Percentiles rank a stretch among this genome's conserved stretches.
Evolutionary conservation across 2,113 vertebrate species (phyloP).

Genomic region (Cyanoliseus patagonus): DNA sequence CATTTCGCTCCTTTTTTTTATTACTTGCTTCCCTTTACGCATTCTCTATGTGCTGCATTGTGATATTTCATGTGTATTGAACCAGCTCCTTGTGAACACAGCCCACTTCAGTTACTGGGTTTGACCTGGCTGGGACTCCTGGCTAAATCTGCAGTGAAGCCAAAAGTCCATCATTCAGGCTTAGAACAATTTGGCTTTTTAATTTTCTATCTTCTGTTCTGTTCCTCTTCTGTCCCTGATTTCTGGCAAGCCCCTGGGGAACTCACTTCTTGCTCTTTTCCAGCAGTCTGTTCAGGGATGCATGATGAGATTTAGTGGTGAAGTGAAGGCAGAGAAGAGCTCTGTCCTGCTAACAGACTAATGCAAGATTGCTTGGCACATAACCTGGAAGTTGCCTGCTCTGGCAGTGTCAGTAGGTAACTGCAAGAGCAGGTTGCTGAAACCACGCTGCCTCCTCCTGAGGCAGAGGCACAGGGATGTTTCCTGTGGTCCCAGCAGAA

Average conservation of each 20-base stretch:
- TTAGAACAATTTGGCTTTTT: not conserved
- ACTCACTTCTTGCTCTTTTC: not conserved
- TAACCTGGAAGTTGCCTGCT: not conserved
- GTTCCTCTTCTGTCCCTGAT: not conserved
- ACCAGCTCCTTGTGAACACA: not conserved
- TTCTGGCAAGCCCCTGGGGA: not conserved
- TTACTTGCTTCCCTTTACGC: not conserved
- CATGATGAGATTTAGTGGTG: not conserved
- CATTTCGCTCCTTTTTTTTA: not conserved
- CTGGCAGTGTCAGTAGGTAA: not conserved
- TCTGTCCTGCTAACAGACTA: not conserved
- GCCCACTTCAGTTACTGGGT: not conserved
- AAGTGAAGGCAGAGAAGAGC: not conserved
- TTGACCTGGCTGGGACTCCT: not conserved
- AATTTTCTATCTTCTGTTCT: not conserved
- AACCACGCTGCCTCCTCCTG: not conserved
- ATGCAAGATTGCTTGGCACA: not conserved
- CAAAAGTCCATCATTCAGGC: not conserved
- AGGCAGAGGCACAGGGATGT: not conserved
- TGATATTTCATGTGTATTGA: not conserved
- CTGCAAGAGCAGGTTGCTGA: not conserved
- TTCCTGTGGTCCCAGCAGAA: not conserved
- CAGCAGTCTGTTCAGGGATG: not conserved
- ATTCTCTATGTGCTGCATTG: not conserved
- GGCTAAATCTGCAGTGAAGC: not conserved